A percentile compares a stretch with the other conserved stretches of the same genome.
Evolutionary conservation across 2,888 invertebrate species (phyloP).

Genomic region (Epicampocera succincta): DNA sequence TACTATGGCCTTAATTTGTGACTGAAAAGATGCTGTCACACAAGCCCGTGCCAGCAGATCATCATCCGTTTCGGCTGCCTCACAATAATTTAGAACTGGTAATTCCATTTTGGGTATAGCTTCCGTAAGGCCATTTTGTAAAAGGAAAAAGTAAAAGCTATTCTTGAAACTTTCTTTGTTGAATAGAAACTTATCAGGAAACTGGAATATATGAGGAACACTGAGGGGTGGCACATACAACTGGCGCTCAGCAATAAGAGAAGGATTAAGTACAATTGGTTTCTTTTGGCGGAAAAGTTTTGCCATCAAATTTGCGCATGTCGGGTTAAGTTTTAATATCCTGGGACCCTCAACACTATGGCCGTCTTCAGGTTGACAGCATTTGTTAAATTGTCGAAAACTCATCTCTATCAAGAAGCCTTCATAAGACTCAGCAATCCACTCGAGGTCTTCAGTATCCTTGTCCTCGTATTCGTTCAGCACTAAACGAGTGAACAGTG

Average conservation of each 20-base stretch:
- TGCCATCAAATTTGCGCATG: conserved; percentile 63
- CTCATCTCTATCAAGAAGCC: conserved; percentile 75
- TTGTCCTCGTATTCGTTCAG: conserved; percentile 73
- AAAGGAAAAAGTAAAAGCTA: conserved; percentile 71
- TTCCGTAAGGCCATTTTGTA: conserved; percentile 72
- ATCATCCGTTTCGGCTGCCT: conserved; percentile 74
- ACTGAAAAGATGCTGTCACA: conserved; percentile 75
- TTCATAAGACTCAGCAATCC: conserved; percentile 75
- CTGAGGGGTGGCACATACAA: conserved; percentile 73
- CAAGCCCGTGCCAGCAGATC: conserved; percentile 76
- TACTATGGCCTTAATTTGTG: conserved; percentile 75
- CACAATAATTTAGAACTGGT: conserved; percentile 72
- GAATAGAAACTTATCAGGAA: conserved; percentile 77
- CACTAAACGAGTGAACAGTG: conserved; percentile 74
- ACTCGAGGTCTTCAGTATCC: conserved; percentile 65
- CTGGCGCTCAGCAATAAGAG: conserved; percentile 71
- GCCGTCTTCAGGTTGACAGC: background rate
- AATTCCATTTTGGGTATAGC: conserved; percentile 61
- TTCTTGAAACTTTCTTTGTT: conserved; percentile 51
- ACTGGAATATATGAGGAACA: conserved; percentile 74
- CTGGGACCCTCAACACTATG: conserved; percentile 37
- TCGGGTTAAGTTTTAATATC: conserved; percentile 74
- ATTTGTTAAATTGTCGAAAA: conserved; percentile 3
- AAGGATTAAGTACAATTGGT: conserved; percentile 75
- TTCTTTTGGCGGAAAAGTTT: conserved; percentile 73